Conservation (phyloP, 2,797 vertebrate genomes). For the Lacerta viridis region DNA sequence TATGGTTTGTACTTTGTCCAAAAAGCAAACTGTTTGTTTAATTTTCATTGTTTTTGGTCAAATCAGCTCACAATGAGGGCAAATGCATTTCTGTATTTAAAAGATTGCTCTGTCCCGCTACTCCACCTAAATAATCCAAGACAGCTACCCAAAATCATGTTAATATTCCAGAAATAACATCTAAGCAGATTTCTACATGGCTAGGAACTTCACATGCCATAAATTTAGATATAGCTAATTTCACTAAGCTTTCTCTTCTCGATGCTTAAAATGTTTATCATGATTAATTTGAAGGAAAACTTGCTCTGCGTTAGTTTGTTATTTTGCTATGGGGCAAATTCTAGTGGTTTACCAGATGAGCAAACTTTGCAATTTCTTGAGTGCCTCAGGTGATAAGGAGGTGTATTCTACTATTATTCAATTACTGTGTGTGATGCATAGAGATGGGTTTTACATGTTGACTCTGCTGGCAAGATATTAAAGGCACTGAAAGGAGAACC, state of each 20-base stretch:
- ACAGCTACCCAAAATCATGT: neutral
- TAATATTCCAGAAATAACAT: neutral
- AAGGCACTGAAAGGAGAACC: neutral
- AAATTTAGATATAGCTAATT: neutral
- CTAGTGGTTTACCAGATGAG: slow-evolving; percentile 10
- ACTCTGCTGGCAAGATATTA: slow-evolving; percentile 26
- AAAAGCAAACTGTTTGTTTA: neutral
- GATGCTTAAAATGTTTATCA: neutral
- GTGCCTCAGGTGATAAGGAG: neutral
- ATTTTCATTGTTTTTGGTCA: neutral
- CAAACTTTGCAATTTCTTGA: slow-evolving; percentile 26
- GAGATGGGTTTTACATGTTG: slow-evolving; percentile 2
- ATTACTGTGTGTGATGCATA: slow-evolving; percentile 35
- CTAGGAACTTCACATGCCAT: neutral
- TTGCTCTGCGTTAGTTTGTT: neutral
- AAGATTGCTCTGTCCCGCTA: neutral
- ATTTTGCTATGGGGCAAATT: slow-evolving; percentile 19
- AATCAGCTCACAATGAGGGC: neutral
- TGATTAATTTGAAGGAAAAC: neutral
- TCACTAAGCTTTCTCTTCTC: neutral
- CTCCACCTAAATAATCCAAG: neutral
- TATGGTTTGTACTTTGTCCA: neutral
- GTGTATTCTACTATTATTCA: slow-evolving; percentile 22
- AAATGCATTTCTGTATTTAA: neutral
- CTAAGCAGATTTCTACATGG: neutral